Base-by-base conservation (phyloP, 2,888 invertebrate species). In the Leucania comma region DNA sequence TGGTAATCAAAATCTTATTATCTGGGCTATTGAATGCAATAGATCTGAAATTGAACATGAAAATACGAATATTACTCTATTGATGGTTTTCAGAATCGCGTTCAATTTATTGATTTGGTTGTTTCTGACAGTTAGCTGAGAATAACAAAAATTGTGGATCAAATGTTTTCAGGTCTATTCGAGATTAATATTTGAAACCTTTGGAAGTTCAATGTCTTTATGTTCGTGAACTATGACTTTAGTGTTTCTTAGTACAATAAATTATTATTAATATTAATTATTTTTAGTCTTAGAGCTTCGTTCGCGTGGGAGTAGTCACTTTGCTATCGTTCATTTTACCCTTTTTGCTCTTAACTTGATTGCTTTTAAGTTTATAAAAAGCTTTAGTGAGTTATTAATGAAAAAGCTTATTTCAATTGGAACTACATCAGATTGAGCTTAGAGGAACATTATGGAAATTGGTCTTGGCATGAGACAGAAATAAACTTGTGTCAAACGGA, bases 71-170 rank as follows among this genome's bases (percentile, higher is more conserved):
- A 14, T 38, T 50, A 42, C 54, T 46, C 6, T 29, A 42, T 32
- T 63, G 26, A 53, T 32, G 10, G 26, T 32, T 61, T 53, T 59
- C 48, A 62, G 42, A 65, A 65, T 32, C 12, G 17, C 10, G 26
- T 75, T 42, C 24, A 53, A 67, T 67, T 75, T 63, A 63, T 54
- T 79, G 46, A 29, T 50, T 54, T n/a, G 14, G 35, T 74, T 74
- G 60, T 61, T 61, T 68, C 24, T 58, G 61, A 61, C 69, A 69
- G 29, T 46, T 61, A 24, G 14, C 51, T 62, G 38, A 22, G 38
- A 32, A 26, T 9, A 48, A 48, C 20, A 48, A 59, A 75, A 63
- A 62, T 29, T 50, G 42, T 26, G 22, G n/a, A 60, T 56, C 22
- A 14, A 77, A 63, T 57, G 57, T 26, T 64, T 65, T 60, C 29